Percentiles rank a stretch among this genome's conserved stretches.
These are phyloP conservation scores for Chymomyza costata DNA, from an alignment of 1,140 invertebrate genomes.

Conservation along the genomic window DNA sequence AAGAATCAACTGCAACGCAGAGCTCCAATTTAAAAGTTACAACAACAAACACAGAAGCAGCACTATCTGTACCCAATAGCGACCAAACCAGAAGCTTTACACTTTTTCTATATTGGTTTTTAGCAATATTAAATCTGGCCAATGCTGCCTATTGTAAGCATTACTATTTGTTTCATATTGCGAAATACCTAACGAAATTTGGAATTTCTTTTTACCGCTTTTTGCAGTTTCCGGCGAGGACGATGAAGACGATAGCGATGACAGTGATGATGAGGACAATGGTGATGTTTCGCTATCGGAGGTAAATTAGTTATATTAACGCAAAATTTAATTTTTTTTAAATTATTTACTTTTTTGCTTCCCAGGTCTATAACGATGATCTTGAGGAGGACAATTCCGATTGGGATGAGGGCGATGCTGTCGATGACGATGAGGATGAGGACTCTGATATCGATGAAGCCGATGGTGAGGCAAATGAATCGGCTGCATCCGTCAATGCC, in stretches of 20 bases:
- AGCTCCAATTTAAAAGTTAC: conserved; percentile 15
- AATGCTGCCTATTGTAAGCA: conserved; percentile 72
- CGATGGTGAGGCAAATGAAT: conserved; percentile 64
- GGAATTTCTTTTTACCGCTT: conserved; percentile 3
- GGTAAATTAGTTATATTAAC: conserved; percentile 77
- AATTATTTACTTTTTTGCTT: neutral
- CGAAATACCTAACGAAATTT: conserved; percentile 12
- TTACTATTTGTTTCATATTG: conserved; percentile 20
- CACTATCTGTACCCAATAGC: neutral
- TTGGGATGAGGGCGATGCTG: conserved; percentile 65
- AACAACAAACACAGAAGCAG: conserved; percentile 13
- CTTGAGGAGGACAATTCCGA: conserved; percentile 73
- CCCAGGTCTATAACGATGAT: conserved; percentile 71
- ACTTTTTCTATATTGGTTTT: conserved; percentile 71
- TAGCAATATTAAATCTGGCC: conserved; percentile 71
- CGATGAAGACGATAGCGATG: conserved; percentile 79
- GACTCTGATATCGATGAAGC: conserved; percentile 76
- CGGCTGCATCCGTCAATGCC: conserved; percentile 44
- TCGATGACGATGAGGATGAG: conserved; percentile 76
- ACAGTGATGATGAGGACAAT: conserved; percentile 78
- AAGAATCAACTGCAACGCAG: conserved; percentile 27
- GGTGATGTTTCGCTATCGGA: conserved; percentile 79
- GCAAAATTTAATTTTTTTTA: no score
- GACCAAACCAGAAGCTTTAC: conserved; percentile 46
- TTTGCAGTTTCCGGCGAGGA: conserved; percentile 78